Conservation (phyloP, 1,140 invertebrate species). For the Drosophila equinoxialis region DNA sequence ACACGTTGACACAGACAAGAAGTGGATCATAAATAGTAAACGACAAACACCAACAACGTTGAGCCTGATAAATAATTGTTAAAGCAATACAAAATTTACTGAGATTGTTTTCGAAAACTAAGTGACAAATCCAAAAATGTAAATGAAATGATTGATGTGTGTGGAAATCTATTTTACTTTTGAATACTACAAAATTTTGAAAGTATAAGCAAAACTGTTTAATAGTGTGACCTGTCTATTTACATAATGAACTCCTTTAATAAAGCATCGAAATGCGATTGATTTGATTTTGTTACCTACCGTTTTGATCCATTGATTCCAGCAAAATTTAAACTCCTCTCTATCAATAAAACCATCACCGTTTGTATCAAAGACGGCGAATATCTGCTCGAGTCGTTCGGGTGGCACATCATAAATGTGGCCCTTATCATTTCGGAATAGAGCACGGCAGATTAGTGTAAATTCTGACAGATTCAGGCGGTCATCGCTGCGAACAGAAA, state of each 20-base stretch:
- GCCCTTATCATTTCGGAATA: constrained; percentile 93
- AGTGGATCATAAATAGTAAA: constrained; percentile 55
- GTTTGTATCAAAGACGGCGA: constrained; percentile 91
- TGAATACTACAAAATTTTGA: no score
- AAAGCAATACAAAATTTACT: background rate
- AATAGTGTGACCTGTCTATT: background rate
- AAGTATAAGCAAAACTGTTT: no score
- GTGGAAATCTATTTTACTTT: no score
- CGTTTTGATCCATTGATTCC: constrained; percentile 93
- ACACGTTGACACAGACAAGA: constrained; percentile 47
- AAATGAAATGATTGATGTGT: no score
- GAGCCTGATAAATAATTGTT: constrained; percentile 14
- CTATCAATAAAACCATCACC: constrained; percentile 91
- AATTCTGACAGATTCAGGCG: constrained; percentile 91
- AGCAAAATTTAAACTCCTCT: constrained; percentile 92
- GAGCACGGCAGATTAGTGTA: constrained; percentile 90
- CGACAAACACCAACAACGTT: background rate
- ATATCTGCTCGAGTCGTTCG: constrained; percentile 89
- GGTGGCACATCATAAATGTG: constrained; percentile 91
- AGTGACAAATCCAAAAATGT: no score
- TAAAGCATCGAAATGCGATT: no score
- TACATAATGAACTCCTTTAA: no score
- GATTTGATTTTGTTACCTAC: no score
- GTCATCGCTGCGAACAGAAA: constrained; percentile 86
- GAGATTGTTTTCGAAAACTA: no score